These are phyloP conservation scores for Gopherus evgoodei DNA, from an alignment of 2,113 vertebrate species.

Conservation along the genomic window DNA sequence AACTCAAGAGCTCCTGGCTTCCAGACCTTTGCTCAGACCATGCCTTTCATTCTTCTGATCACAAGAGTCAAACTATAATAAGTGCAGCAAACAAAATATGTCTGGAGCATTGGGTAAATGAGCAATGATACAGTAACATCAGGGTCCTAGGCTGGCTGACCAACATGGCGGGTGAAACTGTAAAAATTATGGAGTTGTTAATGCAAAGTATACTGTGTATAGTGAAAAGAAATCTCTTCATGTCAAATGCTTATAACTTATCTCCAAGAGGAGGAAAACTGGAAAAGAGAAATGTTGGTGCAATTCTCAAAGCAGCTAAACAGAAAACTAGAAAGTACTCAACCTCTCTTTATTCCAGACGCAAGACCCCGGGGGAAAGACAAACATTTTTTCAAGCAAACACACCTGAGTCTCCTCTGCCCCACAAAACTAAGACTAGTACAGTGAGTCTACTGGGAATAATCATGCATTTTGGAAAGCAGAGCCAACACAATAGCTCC, in stretches of 20 bases:
- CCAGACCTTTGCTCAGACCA: not conserved
- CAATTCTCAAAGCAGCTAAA: not conserved
- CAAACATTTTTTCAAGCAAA: not conserved
- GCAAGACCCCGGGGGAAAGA: not conserved
- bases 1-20: not conserved
- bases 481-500: not conserved
- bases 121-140: not conserved
- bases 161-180: not conserved
- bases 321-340: not conserved
- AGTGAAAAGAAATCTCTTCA: not conserved
- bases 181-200: not conserved
- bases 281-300: not conserved
- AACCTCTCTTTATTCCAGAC: not conserved
- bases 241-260: rapidly evolving
- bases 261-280: not conserved
- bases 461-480: not conserved
- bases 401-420: not conserved
- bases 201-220: rapidly evolving
- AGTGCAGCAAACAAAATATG: not conserved
- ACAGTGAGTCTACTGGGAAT: not conserved
- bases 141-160: not conserved
- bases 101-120: not conserved
- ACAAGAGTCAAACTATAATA: not conserved
- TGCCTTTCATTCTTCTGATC: not conserved
- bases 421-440: conserved; percentile 4